These are phyloP conservation scores for Amphilophus citrinellus DNA, from an alignment of 2,113 vertebrate genomes.

Conservation along the genomic window DNA sequence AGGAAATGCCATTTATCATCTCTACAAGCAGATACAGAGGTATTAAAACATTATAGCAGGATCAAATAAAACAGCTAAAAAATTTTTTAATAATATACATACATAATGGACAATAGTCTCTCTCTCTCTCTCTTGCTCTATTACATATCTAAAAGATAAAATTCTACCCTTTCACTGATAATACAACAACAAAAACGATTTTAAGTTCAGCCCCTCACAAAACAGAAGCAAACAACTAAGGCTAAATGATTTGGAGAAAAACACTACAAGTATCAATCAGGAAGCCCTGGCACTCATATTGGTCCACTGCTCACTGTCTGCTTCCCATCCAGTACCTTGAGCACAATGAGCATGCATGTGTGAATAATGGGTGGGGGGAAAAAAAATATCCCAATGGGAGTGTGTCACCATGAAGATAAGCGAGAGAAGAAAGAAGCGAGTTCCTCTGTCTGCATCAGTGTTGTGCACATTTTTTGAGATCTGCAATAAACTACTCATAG, in stretches of 20 bases:
- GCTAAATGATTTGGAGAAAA: background rate
- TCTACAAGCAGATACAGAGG: background rate
- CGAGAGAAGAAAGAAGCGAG: background rate
- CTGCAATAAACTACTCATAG: background rate
- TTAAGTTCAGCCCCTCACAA: background rate
- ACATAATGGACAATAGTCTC: background rate
- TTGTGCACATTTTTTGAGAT: background rate
- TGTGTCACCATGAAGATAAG: conserved; percentile 27
- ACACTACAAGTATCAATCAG: conserved; percentile 4
- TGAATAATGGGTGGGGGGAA: background rate
- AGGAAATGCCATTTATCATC: background rate
- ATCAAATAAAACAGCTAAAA: conserved; percentile 1
- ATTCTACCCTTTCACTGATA: background rate
- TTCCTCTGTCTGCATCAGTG: background rate
- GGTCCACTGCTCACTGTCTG: conserved; percentile 33
- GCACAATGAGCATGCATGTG: background rate
- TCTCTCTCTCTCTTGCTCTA: background rate
- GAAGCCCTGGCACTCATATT: conserved; percentile 48
- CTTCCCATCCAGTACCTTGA: conserved; percentile 25
- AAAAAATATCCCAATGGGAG: background rate
- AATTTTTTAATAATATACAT: background rate
- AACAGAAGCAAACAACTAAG: background rate
- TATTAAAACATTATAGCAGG: background rate
- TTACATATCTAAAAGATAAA: background rate
- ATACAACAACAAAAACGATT: background rate